phyloP scores from a whole-genome alignment of 53 echinoderm and acorn worm species.

The Arbacia lixula region DNA sequence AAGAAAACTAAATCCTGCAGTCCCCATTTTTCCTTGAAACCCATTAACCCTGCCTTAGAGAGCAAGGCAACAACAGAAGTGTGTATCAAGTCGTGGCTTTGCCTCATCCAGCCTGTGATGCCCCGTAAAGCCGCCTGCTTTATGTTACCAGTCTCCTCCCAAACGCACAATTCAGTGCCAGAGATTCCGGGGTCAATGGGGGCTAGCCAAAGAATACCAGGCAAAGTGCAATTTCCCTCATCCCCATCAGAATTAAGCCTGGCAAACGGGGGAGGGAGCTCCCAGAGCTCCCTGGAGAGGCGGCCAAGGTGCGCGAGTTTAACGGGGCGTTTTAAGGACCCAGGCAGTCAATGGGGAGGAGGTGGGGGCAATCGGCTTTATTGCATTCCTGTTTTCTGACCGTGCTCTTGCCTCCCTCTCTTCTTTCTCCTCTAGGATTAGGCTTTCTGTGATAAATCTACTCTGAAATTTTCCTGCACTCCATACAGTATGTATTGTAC shows the following conservation, averaged over 20 bases:
- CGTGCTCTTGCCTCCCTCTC: constrained; percentile 36
- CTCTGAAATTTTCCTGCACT: too few relatives aligned
- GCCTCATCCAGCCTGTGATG: constrained; percentile 24
- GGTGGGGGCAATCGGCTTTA: constrained; percentile 20
- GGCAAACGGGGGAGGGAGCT: too few relatives aligned
- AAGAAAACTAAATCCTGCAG: constrained; percentile 6
- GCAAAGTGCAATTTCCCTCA: constrained; percentile 55
- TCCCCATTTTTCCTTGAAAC: constrained; percentile 46
- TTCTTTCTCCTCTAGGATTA: not conserved
- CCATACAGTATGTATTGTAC: too few relatives aligned
- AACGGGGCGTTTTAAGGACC: constrained; percentile 37
- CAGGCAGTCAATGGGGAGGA: constrained; percentile 12
- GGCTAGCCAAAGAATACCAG: constrained; percentile 44
- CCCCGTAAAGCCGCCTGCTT: constrained; percentile 38
- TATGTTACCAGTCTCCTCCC: constrained; percentile 15
- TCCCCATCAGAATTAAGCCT: constrained; percentile 56
- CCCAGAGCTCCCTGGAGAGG: constrained; percentile 37
- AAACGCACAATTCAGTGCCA: constrained; percentile 29
- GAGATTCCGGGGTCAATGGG: constrained; percentile 48
- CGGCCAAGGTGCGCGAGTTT: constrained; percentile 42
- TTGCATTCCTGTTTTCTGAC: constrained; percentile 27
- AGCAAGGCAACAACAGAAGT: constrained; percentile 42
- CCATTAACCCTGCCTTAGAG: constrained; percentile 55
- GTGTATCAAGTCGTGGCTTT: constrained; percentile 38
- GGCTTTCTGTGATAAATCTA: too few relatives aligned